Base-by-base conservation (phyloP, 2,797 vertebrate genomes). In the Crenuchus spilurus region DNA sequence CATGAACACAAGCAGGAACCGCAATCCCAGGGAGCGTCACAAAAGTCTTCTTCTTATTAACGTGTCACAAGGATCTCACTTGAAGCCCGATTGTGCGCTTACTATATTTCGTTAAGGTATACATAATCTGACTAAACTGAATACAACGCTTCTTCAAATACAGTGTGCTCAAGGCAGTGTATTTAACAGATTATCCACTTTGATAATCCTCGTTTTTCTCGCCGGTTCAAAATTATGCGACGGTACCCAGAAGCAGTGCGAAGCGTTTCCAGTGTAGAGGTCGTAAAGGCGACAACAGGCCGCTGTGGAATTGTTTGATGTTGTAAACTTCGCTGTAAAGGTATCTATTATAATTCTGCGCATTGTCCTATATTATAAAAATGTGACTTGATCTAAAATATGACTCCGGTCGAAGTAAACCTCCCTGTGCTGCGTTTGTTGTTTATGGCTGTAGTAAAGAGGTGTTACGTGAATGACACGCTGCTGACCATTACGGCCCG, bases 261-360 rank as follows among this genome's bases (percentile, higher is more conserved):
- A 66, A 81, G 65, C 71, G 54, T 68, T 80, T 83, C 82, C 81
- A 72, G 77, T 73, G 70, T 77, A 77, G 68, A 80, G 82, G 78
- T 82, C 78, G 61, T 35, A 39, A 63, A 39, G 51, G 70, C 42
- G 31, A 35, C 66, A 31, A 55, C 51, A 74, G 54, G 70, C 41
- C 69, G 62, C 69, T 30, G 61, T 48, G 57, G 57, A 71, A 66
- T 74, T 57, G 1, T 31, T 11, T 16, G 16, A 60, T 71, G 57
- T 41, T 55, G 33, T 54, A 57, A 46, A 72, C 67, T 42, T 74
- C 22, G 44, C 24, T 64, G 18, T 55, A 33, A n/a, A 42, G 73
- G 54, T 76, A 57, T 67, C 67, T 5, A 30, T 60, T 11, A 16
- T 51, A 22, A 67, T 66, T 2, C 37, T 16, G 54, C 11, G 24